phyloP scores from a whole-genome alignment of 2,113 vertebrate genomes.

The Boleophthalmus pectinirostris region DNA sequence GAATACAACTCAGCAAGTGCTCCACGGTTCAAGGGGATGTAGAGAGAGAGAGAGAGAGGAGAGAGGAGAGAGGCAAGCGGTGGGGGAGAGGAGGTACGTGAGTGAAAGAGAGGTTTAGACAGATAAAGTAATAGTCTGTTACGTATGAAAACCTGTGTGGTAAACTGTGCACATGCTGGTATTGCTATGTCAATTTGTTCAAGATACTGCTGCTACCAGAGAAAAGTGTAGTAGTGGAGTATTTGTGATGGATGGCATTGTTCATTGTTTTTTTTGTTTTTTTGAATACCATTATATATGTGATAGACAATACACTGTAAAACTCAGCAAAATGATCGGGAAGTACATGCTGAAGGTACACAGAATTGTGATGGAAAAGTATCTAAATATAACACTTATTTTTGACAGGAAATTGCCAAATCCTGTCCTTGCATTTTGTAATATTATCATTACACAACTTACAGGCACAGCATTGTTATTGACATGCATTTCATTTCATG shows the following conservation, averaged over 20 bases:
- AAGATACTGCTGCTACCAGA: constrained; percentile 2
- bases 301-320: constrained; percentile 11
- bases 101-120: constrained; percentile 39
- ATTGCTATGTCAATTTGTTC: constrained; percentile 28
- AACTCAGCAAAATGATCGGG: no score
- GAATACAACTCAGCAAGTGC: constrained; percentile 55
- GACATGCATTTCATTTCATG: no score
- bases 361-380: no score
- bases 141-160: constrained; percentile 44
- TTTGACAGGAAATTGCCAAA: no score
- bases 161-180: constrained; percentile 37
- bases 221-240: neutral
- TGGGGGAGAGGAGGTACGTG: constrained; percentile 23
- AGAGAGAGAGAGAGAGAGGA: constrained; percentile 45
- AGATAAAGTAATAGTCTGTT: constrained; percentile 51
- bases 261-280: neutral
- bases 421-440: no score
- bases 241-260: neutral
- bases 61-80: constrained; percentile 20
- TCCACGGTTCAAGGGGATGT: constrained; percentile 67
- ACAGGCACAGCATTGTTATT: no score
- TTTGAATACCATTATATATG: constrained; percentile 14
- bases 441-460: no score
- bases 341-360: no score
- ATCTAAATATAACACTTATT: no score